Conservation (phyloP, 2,113 vertebrate species). For the Eolophus roseicapilla region DNA sequence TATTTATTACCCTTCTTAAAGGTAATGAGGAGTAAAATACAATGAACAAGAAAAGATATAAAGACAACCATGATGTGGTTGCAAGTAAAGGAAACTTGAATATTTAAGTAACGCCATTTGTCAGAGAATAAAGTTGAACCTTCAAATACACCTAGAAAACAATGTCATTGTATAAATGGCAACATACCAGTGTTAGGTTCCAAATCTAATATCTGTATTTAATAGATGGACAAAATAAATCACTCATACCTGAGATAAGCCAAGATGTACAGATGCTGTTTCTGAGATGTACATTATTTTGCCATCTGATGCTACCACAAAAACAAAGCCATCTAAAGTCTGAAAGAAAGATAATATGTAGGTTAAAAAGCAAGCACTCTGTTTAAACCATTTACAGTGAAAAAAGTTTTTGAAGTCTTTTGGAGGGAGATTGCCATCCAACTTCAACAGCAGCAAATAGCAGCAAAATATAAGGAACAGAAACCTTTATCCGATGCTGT, state of each 20-base stretch:
- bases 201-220: not conserved
- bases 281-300: slow-evolving; percentile 99
- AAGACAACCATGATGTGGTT: not conserved
- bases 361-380: not conserved
- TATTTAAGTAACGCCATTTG: not conserved
- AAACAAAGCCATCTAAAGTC: slow-evolving; percentile 96
- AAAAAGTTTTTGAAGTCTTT: not conserved
- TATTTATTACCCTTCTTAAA: slow-evolving; percentile 25
- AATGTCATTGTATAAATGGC: not conserved
- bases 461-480: not conserved
- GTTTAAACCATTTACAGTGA: not conserved
- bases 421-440: not conserved
- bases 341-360: slow-evolving; percentile 52
- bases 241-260: slow-evolving; percentile 90
- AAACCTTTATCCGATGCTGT: not conserved
- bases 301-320: slow-evolving; percentile 92
- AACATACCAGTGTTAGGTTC: not conserved
- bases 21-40: slow-evolving; percentile 54
- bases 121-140: not conserved
- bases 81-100: not conserved
- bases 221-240: not conserved
- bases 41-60: slow-evolving; percentile 24
- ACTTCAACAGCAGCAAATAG: not conserved
- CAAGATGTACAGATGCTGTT: slow-evolving; percentile 93
- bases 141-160: not conserved